phyloP scores from a whole-genome alignment of 2,797 vertebrate species.

The Cercopithecus petaurista region DNA sequence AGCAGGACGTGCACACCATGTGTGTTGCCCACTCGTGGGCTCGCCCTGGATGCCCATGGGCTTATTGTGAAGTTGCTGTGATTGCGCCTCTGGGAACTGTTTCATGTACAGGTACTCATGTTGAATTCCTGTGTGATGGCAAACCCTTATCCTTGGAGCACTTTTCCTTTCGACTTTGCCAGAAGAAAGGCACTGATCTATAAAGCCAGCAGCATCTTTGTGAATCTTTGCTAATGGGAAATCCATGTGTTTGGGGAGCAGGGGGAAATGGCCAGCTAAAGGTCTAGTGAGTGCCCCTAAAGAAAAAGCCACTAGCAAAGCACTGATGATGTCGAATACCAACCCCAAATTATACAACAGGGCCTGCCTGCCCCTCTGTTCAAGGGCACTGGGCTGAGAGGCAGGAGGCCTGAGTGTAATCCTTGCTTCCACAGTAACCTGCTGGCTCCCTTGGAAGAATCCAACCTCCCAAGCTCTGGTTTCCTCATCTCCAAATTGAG shows the following conservation, averaged over 20 bases:
- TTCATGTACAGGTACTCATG: fast-evolving
- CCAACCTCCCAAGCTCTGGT: not conserved
- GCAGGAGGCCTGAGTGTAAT: not conserved
- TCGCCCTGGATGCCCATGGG: too few relatives aligned
- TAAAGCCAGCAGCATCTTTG: not conserved
- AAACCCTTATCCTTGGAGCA: not conserved
- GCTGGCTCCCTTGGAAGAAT: not conserved
- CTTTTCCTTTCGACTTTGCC: not conserved
- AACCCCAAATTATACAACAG: not conserved
- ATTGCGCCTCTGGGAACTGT: not conserved
- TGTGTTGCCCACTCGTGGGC: not conserved
- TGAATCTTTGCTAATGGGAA: not conserved
- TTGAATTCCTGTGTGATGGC: not conserved
- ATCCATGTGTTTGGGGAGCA: not conserved
- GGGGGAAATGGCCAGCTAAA: not conserved
- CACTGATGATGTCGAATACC: not conserved
- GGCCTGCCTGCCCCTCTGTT: not conserved
- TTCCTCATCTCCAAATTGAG: slow-evolving; percentile 34
- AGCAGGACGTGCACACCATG: fast-evolving
- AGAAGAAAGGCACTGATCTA: not conserved
- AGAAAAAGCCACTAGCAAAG: not conserved
- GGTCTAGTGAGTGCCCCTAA: not conserved
- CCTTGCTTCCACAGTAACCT: not conserved
- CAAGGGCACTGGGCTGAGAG: not conserved
- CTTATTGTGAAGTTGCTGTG: not conserved